Evolutionary conservation across 2,113 vertebrate genomes (phyloP).

Genomic region (Lethenteron camtschaticum): DNA sequence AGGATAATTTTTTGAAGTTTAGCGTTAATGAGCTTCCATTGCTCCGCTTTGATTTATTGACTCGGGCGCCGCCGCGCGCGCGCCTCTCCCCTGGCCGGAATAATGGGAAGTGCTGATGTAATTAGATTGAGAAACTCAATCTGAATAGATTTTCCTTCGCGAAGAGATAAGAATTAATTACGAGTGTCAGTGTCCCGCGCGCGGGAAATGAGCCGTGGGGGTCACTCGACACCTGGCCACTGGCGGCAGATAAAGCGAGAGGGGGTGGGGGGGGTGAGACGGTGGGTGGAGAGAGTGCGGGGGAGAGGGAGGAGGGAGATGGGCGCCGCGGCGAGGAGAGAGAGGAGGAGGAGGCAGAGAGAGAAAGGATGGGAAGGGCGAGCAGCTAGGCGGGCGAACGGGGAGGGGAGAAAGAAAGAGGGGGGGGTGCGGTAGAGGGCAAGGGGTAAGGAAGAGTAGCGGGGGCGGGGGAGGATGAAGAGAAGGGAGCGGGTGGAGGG

Average conservation of each 20-base stretch:
- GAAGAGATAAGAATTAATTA: slow-evolving; percentile 29
- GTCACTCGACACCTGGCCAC: slow-evolving; percentile 2
- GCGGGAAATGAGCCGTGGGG: slow-evolving; percentile 1
- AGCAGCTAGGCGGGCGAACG: neutral
- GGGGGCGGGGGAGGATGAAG: neutral
- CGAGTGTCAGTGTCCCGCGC: slow-evolving; percentile 16
- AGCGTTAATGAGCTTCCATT: slow-evolving; percentile 19
- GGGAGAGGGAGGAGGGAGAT: neutral
- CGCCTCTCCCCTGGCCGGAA: slow-evolving; percentile 19
- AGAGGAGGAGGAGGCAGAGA: neutral
- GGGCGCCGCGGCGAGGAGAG: neutral
- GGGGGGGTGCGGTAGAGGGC: neutral
- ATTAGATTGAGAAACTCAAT: slow-evolving; percentile 23
- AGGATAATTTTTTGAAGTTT: slow-evolving; percentile 28
- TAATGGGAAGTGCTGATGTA: slow-evolving; percentile 25
- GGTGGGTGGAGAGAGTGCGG: neutral
- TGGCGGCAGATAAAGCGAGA: neutral
- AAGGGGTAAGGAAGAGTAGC: neutral
- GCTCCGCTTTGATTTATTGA: slow-evolving; percentile 27
- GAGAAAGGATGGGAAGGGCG: neutral
- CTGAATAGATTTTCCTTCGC: slow-evolving; percentile 17
- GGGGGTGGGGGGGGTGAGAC: neutral
- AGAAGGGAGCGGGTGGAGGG: neutral
- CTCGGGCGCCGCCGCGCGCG: slow-evolving; percentile 14
- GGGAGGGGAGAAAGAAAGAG: neutral